A percentile compares a stretch with the other conserved stretches of the same genome.
Evolutionary conservation across 2,888 invertebrate genomes (phyloP).

Genomic region (Lasioglossum malachurum): DNA sequence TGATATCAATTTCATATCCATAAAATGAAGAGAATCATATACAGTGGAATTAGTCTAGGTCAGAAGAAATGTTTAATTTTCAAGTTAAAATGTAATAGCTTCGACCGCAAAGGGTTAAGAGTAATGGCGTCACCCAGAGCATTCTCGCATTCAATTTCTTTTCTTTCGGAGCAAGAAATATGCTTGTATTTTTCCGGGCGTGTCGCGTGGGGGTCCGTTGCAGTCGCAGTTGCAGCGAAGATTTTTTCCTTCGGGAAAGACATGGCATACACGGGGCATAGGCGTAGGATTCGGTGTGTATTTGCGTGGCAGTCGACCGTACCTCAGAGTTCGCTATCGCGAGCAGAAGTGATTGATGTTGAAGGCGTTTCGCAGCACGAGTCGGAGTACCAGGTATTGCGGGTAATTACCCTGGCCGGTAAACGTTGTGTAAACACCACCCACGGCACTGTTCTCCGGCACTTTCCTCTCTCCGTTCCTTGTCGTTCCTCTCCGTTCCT

Average conservation of each 20-base stretch:
- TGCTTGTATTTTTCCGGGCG: background rate
- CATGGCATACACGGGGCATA: background rate
- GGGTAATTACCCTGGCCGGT: constrained; percentile 69
- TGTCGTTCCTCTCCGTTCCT: background rate
- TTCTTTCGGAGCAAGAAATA: background rate
- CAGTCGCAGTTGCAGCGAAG: background rate
- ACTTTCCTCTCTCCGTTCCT: background rate
- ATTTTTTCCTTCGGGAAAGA: background rate
- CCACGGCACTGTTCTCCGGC: constrained; percentile 30
- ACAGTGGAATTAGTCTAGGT: too few species aligned
- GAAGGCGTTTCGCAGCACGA: constrained; percentile 63
- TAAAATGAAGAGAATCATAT: too few species aligned
- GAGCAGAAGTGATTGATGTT: constrained; percentile 71
- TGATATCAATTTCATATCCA: too few species aligned
- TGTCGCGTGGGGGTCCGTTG: background rate
- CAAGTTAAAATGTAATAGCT: too few species aligned
- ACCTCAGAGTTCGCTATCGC: constrained; percentile 66
- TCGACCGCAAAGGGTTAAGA: too few species aligned
- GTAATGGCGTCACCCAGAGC: too few species aligned
- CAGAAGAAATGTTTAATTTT: too few species aligned
- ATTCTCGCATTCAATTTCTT: too few species aligned
- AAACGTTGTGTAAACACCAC: constrained; percentile 71
- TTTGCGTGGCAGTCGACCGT: constrained; percentile 67
- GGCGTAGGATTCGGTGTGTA: constrained; percentile 15
- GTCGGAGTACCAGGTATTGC: constrained; percentile 49